Percentiles rank a stretch among this genome's conserved stretches.
Conservation (phyloP, 2,113 vertebrate genomes). For the Corydoras maculifer region DNA sequence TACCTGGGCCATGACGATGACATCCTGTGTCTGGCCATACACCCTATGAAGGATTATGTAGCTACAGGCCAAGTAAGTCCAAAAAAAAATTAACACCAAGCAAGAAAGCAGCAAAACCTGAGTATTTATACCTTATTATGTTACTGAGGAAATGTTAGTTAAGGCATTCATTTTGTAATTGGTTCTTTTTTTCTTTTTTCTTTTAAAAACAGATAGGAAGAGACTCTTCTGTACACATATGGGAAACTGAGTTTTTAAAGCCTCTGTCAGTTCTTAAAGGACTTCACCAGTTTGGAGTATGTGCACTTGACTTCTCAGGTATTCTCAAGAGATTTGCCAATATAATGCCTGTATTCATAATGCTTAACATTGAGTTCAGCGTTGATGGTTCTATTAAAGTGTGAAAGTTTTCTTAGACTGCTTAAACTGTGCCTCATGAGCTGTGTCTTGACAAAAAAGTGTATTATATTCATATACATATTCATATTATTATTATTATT, state of each 20-base stretch:
- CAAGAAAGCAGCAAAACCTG: neutral
- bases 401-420: too few relatives aligned
- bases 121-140: too few relatives aligned
- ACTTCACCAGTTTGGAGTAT: slow-evolving; percentile 90
- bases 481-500: too few relatives aligned
- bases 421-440: too few relatives aligned
- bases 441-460: too few relatives aligned
- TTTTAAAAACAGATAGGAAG: slow-evolving; percentile 77
- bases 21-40: slow-evolving; percentile 91
- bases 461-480: too few relatives aligned
- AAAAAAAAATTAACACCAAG: neutral
- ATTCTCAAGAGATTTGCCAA: neutral
- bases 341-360: too few relatives aligned
- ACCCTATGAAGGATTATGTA: slow-evolving; percentile 95
- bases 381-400: too few relatives aligned
- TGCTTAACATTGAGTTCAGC: too few relatives aligned
- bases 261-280: slow-evolving; percentile 90
- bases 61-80: slow-evolving; percentile 90
- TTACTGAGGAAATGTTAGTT: too few relatives aligned
- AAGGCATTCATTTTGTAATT: too few relatives aligned
- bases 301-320: slow-evolving; percentile 97
- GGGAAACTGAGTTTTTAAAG: slow-evolving; percentile 92
- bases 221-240: slow-evolving; percentile 89
- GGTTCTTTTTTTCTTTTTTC: slow-evolving; percentile 14
- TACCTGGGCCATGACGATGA: slow-evolving; percentile 95